These are phyloP conservation scores for Drosophila engyochracea DNA, from an alignment of 2,888 invertebrate species.

Conservation along the genomic window DNA sequence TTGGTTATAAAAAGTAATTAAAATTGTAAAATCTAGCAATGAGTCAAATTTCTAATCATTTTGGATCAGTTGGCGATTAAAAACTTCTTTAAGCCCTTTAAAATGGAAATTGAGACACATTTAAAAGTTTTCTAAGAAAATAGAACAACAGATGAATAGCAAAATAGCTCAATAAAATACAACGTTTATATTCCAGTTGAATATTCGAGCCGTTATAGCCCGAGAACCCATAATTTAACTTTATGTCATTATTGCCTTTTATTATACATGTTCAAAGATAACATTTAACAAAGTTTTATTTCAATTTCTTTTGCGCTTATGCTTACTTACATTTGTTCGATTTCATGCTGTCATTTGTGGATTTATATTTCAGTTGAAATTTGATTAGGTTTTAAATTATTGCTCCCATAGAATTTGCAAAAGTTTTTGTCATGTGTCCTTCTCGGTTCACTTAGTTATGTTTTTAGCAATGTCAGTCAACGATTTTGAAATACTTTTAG, in stretches of 20 bases:
- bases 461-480: slow-evolving; percentile 32
- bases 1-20: not conserved
- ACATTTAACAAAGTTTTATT: not conserved
- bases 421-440: not conserved
- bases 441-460: slow-evolving; percentile 1
- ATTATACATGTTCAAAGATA: not conserved
- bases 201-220: not conserved
- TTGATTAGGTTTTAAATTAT: slow-evolving; percentile 26
- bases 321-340: not conserved
- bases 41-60: not conserved
- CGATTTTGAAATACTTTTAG: slow-evolving; percentile 41
- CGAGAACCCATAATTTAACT: not conserved
- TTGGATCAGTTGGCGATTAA: not conserved
- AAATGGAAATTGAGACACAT: not conserved
- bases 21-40: not conserved
- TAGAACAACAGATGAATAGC: not conserved
- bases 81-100: not conserved
- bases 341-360: slow-evolving; percentile 12
- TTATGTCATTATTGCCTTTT: not conserved
- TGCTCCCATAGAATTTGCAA: not conserved
- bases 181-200: not conserved
- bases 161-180: not conserved
- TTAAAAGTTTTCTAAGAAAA: not conserved
- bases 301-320: not conserved
- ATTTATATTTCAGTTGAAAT: slow-evolving; percentile 11